These are phyloP conservation scores for Fulmarus glacialis DNA, from an alignment of 2,113 vertebrate species.

Conservation along the genomic window DNA sequence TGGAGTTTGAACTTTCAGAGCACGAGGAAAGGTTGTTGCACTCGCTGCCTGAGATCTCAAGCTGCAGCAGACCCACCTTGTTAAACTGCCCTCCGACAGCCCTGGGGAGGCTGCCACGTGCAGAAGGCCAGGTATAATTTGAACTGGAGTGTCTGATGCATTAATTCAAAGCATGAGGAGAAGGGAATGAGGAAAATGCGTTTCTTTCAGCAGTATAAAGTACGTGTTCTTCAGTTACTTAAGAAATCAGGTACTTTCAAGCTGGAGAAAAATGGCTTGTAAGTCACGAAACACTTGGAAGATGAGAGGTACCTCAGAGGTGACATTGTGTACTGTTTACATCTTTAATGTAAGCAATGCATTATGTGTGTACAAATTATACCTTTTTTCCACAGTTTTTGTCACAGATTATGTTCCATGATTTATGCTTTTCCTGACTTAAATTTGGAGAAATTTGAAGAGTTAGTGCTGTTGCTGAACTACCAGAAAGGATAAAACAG, in stretches of 20 bases:
- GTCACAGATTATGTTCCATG: background rate
- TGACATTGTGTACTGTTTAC: background rate
- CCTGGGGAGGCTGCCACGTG: background rate
- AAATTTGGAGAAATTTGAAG: background rate
- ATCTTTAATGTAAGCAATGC: background rate
- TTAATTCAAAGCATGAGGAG: background rate
- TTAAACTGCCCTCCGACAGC: background rate
- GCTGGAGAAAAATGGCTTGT: background rate
- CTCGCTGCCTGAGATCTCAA: background rate
- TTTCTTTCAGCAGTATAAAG: background rate
- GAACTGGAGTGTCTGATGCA: background rate
- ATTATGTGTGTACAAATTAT: background rate
- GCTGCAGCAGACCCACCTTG: background rate
- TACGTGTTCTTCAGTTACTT: background rate
- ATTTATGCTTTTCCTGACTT: background rate
- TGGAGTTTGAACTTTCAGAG: constrained; percentile 6
- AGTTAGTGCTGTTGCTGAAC: background rate
- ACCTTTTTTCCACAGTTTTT: background rate
- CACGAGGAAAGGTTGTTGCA: background rate
- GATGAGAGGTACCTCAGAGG: background rate
- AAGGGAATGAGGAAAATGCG: background rate
- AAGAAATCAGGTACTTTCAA: background rate
- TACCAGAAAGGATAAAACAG: background rate
- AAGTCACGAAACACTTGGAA: rapidly evolving
- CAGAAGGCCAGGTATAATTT: background rate